Percentiles rank a stretch among this genome's conserved stretches.
Conservation (phyloP, 1,140 invertebrate genomes). For the Euura saliciscinereae region DNA sequence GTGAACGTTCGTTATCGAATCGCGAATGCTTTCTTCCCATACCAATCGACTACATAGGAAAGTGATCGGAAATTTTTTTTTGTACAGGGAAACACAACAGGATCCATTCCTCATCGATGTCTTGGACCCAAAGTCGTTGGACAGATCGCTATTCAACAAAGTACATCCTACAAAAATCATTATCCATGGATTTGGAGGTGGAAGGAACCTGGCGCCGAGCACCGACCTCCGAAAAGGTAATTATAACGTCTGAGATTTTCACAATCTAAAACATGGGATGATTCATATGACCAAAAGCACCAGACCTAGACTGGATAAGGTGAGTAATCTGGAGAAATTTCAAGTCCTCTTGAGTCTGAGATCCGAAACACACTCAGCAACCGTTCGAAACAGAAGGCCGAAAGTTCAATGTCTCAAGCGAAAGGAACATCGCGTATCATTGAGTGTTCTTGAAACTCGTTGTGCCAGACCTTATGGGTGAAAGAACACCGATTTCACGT, state of each 20-base stretch:
- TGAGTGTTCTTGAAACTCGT: conserved; percentile 12
- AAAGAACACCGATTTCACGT: not conserved
- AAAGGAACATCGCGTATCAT: conserved; percentile 6
- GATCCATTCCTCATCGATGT: conserved; percentile 75
- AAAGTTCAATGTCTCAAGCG: not conserved
- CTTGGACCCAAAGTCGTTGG: conserved; percentile 69
- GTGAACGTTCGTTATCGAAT: not conserved
- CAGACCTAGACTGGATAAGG: too few species aligned
- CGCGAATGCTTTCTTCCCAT: too few species aligned
- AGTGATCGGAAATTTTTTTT: conserved; percentile 14
- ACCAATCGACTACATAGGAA: too few species aligned
- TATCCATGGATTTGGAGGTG: conserved; percentile 84
- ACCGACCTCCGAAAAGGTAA: conserved; percentile 76
- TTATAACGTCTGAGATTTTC: not conserved
- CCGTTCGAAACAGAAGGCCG: not conserved
- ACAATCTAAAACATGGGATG: too few species aligned
- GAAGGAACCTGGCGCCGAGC: conserved; percentile 77
- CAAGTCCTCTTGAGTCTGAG: too few species aligned
- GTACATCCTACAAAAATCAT: conserved; percentile 79
- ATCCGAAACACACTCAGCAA: too few species aligned
- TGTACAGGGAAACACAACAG: conserved; percentile 74
- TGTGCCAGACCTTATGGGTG: not conserved
- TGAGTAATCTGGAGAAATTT: too few species aligned
- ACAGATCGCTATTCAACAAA: conserved; percentile 73
- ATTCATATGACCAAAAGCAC: too few species aligned